Percentiles rank a stretch among this genome's conserved stretches.
phyloP scores from a whole-genome alignment of 2,113 vertebrate species.

The Leucoraja erinaceus region DNA sequence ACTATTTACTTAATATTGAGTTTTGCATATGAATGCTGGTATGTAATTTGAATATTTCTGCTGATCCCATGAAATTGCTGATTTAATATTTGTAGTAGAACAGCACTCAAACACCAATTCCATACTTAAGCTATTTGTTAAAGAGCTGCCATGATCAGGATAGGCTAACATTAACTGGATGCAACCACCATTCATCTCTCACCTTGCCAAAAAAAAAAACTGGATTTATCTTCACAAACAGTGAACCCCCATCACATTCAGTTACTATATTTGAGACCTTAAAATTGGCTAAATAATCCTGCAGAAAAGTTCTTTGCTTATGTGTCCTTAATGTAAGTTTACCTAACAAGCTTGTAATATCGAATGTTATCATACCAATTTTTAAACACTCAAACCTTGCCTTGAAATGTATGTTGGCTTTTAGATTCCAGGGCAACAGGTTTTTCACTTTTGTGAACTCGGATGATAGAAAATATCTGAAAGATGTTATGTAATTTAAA shows the following conservation, averaged over 20 bases:
- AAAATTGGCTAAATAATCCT: slow-evolving; percentile 10
- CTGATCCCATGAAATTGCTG: slow-evolving; percentile 64
- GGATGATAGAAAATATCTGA: neutral
- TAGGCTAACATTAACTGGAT: slow-evolving; percentile 50
- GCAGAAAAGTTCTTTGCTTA: slow-evolving; percentile 32
- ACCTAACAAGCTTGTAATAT: neutral
- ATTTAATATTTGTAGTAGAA: slow-evolving; percentile 58
- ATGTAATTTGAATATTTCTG: slow-evolving; percentile 63
- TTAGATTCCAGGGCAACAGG: slow-evolving; percentile 29
- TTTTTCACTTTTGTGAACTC: neutral
- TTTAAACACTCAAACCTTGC: neutral
- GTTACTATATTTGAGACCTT: slow-evolving; percentile 16
- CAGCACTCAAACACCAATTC: slow-evolving; percentile 60
- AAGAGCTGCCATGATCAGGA: slow-evolving; percentile 51
- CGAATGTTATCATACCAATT: slow-evolving; percentile 9
- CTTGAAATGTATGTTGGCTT: slow-evolving; percentile 7
- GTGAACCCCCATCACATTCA: slow-evolving; percentile 17
- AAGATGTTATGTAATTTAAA: neutral
- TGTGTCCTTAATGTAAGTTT: slow-evolving; percentile 24
- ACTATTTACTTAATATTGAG: slow-evolving; percentile 72
- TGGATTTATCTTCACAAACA: slow-evolving; percentile 43
- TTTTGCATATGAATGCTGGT: slow-evolving; percentile 67
- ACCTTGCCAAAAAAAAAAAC: slow-evolving; percentile 34
- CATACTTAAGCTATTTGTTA: slow-evolving; percentile 53
- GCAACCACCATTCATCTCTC: slow-evolving; percentile 41